Evolutionary conservation across 1,140 invertebrate species (phyloP), one percentile per base, ranked within the genome.

Genomic region (Tetranychus urticae): DNA sequence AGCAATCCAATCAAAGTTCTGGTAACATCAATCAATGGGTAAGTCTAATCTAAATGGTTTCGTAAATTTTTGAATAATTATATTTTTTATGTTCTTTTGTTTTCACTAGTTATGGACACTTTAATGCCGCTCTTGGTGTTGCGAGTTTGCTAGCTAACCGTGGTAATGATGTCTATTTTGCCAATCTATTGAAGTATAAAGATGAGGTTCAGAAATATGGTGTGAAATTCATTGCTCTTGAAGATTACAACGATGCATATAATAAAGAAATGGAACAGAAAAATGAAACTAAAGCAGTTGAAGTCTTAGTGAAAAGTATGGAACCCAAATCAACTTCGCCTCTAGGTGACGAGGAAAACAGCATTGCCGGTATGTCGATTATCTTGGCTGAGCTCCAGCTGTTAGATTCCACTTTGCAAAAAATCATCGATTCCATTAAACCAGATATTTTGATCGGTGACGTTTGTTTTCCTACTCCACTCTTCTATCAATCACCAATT

Each of bases 161-260:
- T 33, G 62, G 62, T 37, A 60, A 63, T 48, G 8, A 63, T n/a
- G 48, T 63, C 46, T 35, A 62, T 5, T 63, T 63, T 56, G 50
- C 37, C n/a, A 52, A 52, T 52, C 2, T 6, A 7, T 56, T 6
- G 52, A 61, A 23, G 33, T 13, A 34, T 2, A 34, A 42, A 5
- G 36, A 31, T n/a, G 35, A 12, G 45, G 56, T 33, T 13, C 13
- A 45, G 14, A 60, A 23, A 39, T 14, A 14, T 7, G 56, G n/a
- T 52, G n/a, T 60, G 42, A 56, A 46, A 47, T 62, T 56, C 5
- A 58, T 31, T 23, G 48, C 36, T 1, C 3, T 23, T 47, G 61
- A 33, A 23, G 61, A n/a, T 42, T 60, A 13, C 5, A 6, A 33
- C 7, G 13, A 60, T 39, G 14, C 56, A 13, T 56, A 14, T 23